Percentiles rank a stretch among this genome's conserved stretches.
These are phyloP conservation scores for Numenius arquata DNA, from an alignment of 2,113 vertebrate species.

Conservation along the genomic window DNA sequence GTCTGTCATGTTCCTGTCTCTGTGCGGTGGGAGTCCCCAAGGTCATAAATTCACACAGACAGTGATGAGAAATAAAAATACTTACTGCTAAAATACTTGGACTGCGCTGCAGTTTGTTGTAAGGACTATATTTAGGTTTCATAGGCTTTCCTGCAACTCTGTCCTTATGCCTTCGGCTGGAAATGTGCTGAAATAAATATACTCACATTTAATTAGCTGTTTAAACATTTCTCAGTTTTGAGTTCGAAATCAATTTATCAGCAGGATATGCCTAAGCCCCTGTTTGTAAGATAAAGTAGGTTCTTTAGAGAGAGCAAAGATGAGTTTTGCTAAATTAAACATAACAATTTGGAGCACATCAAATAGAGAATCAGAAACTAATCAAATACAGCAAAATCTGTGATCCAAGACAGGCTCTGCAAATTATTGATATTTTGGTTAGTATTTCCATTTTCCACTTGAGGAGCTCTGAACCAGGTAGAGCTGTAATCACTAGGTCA, in stretches of 20 bases:
- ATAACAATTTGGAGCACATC: conserved; percentile 7
- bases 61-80: conserved; percentile 49
- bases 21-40: background rate
- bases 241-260: conserved; percentile 23
- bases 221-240: conserved; percentile 21
- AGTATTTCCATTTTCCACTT: background rate
- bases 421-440: conserved; percentile 20
- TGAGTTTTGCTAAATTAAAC: conserved; percentile 27
- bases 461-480: background rate
- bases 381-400: background rate
- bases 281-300: background rate
- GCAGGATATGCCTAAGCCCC: background rate
- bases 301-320: background rate
- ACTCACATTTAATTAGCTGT: conserved; percentile 56
- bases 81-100: conserved; percentile 87
- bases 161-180: conserved; percentile 98
- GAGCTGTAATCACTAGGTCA: background rate
- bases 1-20: background rate
- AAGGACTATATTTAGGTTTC: conserved; percentile 97
- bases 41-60: conserved; percentile 6
- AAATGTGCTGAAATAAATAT: conserved; percentile 90
- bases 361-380: conserved; percentile 3
- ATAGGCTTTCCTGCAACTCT: conserved; percentile 93
- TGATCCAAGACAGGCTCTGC: background rate
- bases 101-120: conserved; percentile 90